Percentiles rank a stretch among this genome's conserved stretches.
Conservation (phyloP, 2,888 invertebrate genomes). For the Zeuzera pyrina region DNA sequence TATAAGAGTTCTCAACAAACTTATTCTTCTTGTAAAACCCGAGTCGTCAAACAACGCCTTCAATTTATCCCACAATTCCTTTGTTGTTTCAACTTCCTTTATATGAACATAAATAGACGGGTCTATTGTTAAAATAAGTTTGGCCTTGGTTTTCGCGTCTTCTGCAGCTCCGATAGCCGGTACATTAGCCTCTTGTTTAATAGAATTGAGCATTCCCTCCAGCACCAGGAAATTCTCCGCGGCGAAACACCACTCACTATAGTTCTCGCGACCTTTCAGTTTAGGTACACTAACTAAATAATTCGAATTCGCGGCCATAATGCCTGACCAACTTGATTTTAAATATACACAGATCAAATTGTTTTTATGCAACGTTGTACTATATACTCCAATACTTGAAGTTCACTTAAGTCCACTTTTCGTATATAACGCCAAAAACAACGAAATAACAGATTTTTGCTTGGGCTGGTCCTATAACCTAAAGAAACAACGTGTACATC, state of each 20-base stretch:
- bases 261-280: constrained; percentile 1
- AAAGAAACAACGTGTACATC: no score
- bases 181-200: constrained; percentile 2
- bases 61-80: constrained; percentile 14
- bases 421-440: no score
- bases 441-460: no score
- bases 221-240: constrained; percentile 16
- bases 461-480: no score
- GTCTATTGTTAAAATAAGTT: constrained; percentile 12
- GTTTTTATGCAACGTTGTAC: no score
- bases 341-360: no score
- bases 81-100: constrained; percentile 7
- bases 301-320: constrained; percentile 1
- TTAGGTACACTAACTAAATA: constrained; percentile 1
- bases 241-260: constrained; percentile 6
- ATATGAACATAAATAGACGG: constrained; percentile 10
- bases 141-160: constrained; percentile 9
- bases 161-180: constrained; percentile 2
- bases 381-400: no score
- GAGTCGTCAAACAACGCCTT: constrained; percentile 9
- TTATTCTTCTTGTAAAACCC: constrained; percentile 8
- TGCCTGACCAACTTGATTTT: neutral
- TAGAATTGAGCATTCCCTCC: constrained; percentile 8
- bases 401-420: no score
- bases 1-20: constrained; percentile 5